phyloP scores from a whole-genome alignment of 2,888 invertebrate genomes.

The Plebejus anna region DNA sequence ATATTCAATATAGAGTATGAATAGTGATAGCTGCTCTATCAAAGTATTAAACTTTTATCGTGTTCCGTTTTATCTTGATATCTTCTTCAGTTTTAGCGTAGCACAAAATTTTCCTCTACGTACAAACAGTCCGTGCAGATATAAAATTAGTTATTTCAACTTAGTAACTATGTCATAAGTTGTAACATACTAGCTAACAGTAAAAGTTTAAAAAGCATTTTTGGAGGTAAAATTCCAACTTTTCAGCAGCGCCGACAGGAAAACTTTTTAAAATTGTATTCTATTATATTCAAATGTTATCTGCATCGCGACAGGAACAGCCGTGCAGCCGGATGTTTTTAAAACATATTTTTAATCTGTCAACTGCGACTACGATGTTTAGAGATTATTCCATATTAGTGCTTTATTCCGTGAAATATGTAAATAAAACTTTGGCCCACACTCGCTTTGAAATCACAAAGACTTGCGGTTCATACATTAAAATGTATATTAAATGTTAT shows the following conservation, averaged over 20 bases:
- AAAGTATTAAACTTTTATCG: background rate
- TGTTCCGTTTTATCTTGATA: background rate
- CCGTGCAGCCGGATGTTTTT: conserved; percentile 3
- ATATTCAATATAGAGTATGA: no score
- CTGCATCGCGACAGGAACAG: conserved; percentile 18
- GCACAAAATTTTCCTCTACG: background rate
- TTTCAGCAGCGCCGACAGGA: conserved; percentile 5
- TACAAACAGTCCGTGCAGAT: background rate
- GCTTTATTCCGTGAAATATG: conserved; percentile 2
- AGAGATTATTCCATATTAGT: no score
- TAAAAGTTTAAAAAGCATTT: conserved; percentile 6
- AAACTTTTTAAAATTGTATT: conserved; percentile 21
- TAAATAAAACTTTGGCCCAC: background rate
- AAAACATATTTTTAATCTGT: conserved; percentile 16
- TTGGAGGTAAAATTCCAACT: background rate
- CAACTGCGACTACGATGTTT: conserved; percentile 12
- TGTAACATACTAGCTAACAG: background rate
- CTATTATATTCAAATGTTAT: conserved; percentile 22
- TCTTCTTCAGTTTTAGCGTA: background rate
- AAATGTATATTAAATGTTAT: background rate
- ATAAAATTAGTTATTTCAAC: background rate
- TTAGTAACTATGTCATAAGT: background rate
- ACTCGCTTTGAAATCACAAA: conserved; percentile 7
- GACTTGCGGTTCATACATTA: background rate
- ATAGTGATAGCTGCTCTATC: background rate